A percentile compares a stretch with the other conserved stretches of the same genome.
phyloP scores from a whole-genome alignment of 2,113 vertebrate species.

The Equus quagga region DNA sequence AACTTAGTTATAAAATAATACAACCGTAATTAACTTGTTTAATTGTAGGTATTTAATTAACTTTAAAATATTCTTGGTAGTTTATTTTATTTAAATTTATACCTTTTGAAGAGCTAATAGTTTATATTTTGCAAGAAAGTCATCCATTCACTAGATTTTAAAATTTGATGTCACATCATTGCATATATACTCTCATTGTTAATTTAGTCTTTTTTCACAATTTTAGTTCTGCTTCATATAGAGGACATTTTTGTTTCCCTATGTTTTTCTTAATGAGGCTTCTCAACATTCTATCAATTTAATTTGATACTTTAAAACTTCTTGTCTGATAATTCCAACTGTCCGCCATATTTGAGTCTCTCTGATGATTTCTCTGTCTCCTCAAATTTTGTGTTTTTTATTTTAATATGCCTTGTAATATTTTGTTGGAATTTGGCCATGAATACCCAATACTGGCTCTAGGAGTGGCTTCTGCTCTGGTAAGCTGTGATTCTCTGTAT shows the following conservation, averaged over 20 bases:
- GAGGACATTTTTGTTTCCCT: not conserved
- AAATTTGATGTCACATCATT: not conserved
- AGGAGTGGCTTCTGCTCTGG: too few species aligned
- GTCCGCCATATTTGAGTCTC: not conserved
- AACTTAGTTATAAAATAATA: not conserved
- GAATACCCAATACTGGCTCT: not conserved
- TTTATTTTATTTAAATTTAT: not conserved
- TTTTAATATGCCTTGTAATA: not conserved
- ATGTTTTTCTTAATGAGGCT: not conserved
- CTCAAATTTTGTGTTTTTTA: not conserved
- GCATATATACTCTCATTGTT: not conserved
- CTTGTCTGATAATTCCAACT: not conserved
- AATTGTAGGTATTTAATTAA: not conserved
- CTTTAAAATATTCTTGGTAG: not conserved
- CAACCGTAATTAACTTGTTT: not conserved
- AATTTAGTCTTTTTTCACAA: not conserved
- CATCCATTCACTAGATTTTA: not conserved
- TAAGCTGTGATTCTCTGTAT: too few species aligned
- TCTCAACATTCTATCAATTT: not conserved
- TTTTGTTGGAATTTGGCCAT: not conserved
- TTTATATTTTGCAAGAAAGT: not conserved
- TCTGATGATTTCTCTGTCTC: too few species aligned
- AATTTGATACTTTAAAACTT: not conserved
- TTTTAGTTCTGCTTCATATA: not conserved
- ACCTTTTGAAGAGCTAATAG: not conserved